Evolutionary conservation across 2,888 invertebrate species (phyloP).

Genomic region (Aleiodes alternator): DNA sequence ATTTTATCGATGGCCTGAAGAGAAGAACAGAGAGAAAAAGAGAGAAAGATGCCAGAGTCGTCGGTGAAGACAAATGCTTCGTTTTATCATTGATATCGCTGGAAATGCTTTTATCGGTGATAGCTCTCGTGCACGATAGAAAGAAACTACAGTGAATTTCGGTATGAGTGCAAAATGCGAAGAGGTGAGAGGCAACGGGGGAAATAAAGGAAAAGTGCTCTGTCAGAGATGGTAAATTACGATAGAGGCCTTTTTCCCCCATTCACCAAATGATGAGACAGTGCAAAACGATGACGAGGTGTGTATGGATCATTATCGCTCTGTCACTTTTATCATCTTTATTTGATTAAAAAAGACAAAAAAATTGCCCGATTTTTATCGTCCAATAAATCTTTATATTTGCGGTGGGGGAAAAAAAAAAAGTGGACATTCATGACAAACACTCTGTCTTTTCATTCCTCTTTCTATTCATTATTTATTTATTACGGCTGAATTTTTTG

Average conservation of each 20-base stretch:
- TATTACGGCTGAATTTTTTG: too few species aligned
- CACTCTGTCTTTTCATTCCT: too few species aligned
- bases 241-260: constrained; percentile 50
- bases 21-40: constrained; percentile 35
- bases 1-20: constrained; percentile 53
- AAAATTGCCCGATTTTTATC: constrained; percentile 3
- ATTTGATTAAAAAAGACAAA: neutral
- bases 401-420: too few species aligned
- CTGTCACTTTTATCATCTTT: constrained; percentile 27
- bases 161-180: constrained; percentile 21
- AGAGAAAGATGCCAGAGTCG: constrained; percentile 27
- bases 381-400: too few species aligned
- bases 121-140: constrained; percentile 53
- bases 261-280: constrained; percentile 52
- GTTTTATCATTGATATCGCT: constrained; percentile 60
- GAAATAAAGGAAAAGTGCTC: constrained; percentile 52
- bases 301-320: constrained; percentile 37
- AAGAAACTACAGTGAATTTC: constrained; percentile 36
- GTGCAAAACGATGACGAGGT: constrained; percentile 48
- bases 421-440: too few species aligned
- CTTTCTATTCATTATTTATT: too few species aligned
- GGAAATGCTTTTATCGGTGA: constrained; percentile 60
- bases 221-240: constrained; percentile 59
- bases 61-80: constrained; percentile 55
- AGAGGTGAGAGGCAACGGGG: constrained; percentile 13